These are phyloP conservation scores for Polylopha cassiicola DNA, from an alignment of 2,888 invertebrate species.

Conservation along the genomic window DNA sequence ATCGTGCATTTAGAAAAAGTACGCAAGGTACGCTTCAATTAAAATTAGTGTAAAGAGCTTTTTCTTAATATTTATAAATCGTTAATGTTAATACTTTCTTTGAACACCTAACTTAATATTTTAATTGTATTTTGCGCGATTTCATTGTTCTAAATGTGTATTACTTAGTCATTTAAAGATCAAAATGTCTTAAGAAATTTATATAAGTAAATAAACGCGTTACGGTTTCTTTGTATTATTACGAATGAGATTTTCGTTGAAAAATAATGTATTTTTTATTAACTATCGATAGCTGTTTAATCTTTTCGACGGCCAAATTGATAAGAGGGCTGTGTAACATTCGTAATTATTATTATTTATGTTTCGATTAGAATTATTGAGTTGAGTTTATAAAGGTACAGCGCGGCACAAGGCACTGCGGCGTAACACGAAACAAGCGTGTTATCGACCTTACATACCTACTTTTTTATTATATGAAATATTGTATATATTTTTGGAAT, in stretches of 20 bases:
- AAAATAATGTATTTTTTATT: constrained; percentile 6
- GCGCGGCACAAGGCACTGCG: constrained; percentile 1
- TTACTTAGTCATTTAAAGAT: too few relatives aligned
- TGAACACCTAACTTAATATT: constrained; percentile 23
- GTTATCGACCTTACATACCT: too few relatives aligned
- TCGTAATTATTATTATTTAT: constrained; percentile 22
- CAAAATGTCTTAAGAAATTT: too few relatives aligned
- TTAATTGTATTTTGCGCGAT: constrained; percentile 30
- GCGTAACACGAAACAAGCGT: not conserved
- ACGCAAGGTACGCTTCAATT: constrained; percentile 27
- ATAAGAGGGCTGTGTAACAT: constrained; percentile 52
- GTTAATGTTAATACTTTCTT: constrained; percentile 22
- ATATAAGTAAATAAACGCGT: too few relatives aligned
- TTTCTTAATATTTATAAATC: constrained; percentile 24
- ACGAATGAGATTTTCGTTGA: not conserved
- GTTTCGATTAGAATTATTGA: constrained; percentile 7
- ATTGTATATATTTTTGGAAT: too few relatives aligned
- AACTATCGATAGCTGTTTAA: constrained; percentile 7
- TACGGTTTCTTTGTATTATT: too few relatives aligned
- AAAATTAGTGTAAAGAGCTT: constrained; percentile 24
- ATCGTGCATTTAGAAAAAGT: constrained; percentile 34
- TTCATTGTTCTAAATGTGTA: constrained; percentile 29
- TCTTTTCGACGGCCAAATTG: constrained; percentile 42
- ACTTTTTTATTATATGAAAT: too few relatives aligned
- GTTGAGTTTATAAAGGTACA: not conserved